Evolutionary conservation across 1,140 invertebrate species (phyloP), one percentile per base, ranked within the genome.

Genomic region (Zelostemma sp.): DNA sequence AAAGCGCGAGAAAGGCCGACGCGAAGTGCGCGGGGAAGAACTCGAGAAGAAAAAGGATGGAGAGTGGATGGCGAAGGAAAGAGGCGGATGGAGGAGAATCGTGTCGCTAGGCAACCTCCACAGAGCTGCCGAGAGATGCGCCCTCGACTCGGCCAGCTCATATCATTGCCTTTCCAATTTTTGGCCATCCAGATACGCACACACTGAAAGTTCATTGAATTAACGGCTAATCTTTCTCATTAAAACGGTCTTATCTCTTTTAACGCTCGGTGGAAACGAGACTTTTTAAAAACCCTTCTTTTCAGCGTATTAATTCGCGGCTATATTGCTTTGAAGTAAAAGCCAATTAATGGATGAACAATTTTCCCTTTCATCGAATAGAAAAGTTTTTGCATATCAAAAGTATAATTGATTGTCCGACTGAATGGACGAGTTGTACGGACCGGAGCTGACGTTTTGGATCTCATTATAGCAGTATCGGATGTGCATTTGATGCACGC

Each of bases 131-230:
- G 50, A 46, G 61, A 65, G 76, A 75, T 80, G 76, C 74, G 76
- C 75, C 75, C 74, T 79, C 72, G 71, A 74, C 77, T 74, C 61
- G 56, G 62, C 67, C 64, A 64, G 59, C 58, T 68, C 50, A 50
- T 77, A 74, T 82, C 80, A 82, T 81, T 81, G 80, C 81, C 77
- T 82, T 82, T 80, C 79, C 77, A 80, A 80, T 83, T 82, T 82
- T 73, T 77, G 76, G 73, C 2, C 2, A 38, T 38, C 35, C 9
- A 73, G 74, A 75, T 81, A 65, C 75, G 51, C 51, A 60, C 60
- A 60, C 38, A 57, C 46, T 15, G 16, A 43, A 43, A 15, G 2
- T 43, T 17, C 8, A 14, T 16, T 43, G 12, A 6, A 43, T 43
- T 43, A 43, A 16, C 15, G 8, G 8, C 15, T 43, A 1, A 43